A percentile compares a stretch with the other conserved stretches of the same genome.
phyloP scores from a whole-genome alignment of 2,888 invertebrate genomes.

The Hypomecis atomaria region DNA sequence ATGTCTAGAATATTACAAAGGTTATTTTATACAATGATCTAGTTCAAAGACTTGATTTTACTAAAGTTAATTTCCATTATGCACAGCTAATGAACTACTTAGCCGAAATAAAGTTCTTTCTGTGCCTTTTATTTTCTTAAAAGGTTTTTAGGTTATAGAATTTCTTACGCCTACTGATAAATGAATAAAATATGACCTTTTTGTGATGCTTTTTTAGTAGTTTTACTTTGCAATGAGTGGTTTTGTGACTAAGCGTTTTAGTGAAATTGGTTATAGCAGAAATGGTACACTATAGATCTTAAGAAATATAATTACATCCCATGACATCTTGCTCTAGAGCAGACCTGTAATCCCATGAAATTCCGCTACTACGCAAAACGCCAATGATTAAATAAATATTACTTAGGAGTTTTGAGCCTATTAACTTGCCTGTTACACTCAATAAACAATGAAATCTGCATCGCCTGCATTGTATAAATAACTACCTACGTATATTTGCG shows the following conservation, averaged over 20 bases:
- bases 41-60: conserved; percentile 17
- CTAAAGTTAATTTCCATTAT: conserved; percentile 21
- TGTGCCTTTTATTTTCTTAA: conserved; percentile 4
- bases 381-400: no score
- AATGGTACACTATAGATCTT: no score
- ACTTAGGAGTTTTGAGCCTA: no score
- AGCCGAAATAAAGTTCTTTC: conserved; percentile 14
- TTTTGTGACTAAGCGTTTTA: background rate
- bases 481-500: no score
- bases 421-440: no score
- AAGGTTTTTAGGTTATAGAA: conserved; percentile 9
- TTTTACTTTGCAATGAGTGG: background rate
- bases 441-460: no score
- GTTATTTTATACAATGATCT: conserved; percentile 10
- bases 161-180: conserved; percentile 2
- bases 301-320: no score
- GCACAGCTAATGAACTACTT: conserved; percentile 23
- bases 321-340: no score
- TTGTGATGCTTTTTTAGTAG: background rate
- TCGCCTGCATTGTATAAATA: no score
- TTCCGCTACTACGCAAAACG: no score
- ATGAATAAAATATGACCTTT: conserved; percentile 1
- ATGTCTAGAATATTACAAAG: conserved; percentile 11
- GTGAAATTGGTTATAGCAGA: no score
- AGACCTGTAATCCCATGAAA: no score